Base-by-base conservation (phyloP, 2,888 invertebrate species). In the Ligdia adustata region DNA sequence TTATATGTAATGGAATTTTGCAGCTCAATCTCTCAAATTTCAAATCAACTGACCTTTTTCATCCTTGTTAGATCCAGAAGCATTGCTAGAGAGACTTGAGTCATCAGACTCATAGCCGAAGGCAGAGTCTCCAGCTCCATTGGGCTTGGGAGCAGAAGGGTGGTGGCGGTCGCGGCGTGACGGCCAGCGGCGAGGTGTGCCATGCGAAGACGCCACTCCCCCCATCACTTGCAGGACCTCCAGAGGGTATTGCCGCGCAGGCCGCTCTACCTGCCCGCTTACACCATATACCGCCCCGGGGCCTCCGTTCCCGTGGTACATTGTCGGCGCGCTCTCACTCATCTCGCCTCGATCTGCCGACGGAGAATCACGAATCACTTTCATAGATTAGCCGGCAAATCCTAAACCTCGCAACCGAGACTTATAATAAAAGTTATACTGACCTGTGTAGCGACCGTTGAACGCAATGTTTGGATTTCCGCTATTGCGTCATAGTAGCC, bases 21-120 rank as follows among this genome's bases (percentile, higher is more conserved):
- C n/a, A n/a, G n/a, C n/a, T n/a, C n/a, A n/a, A n/a, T n/a, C n/a
- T n/a, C n/a, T n/a, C n/a, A n/a, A n/a, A n/a, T n/a, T n/a, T n/a
- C n/a, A 9, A 28, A 13, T n/a, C 5, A 9, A 45, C 64, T 67
- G 65, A 84, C 90, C 86, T 69, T 86, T 88, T 24, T 87, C 88
- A 56, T 74, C 81, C 54, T 88, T 87, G 54, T 84, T 86, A 16
- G 89, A 88, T 29, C 89, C 86, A 16, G 89, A 88, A 16, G 89
- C 88, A 60, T 87, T 89, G 62, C 90, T 90, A n/a, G 90, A 89
- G 29, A 87, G 69, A 58, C 89, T 90, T 41, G 89, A 90, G 66
- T 90, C 89, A 63, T 90, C 89, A 11, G 89, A 90, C 49, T 90
- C 89, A 57, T 89, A 88, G 12, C 82, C 84, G 55, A 89, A 88